Evolutionary conservation across 2,113 vertebrate species (phyloP), one percentile per base, ranked within the genome.

Genomic region (Acrocephalus arundinaceus): DNA sequence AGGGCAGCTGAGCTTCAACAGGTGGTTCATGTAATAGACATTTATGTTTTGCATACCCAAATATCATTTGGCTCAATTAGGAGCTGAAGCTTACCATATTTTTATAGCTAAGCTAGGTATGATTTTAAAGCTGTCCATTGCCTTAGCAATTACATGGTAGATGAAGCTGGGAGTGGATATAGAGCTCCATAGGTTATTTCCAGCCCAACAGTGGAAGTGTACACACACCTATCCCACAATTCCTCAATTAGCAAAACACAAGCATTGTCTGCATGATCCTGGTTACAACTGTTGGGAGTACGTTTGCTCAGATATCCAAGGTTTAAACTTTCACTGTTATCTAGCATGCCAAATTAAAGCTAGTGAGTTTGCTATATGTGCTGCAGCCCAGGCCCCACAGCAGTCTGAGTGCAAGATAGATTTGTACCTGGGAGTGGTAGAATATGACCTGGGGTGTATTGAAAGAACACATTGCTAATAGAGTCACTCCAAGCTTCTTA

Each of bases 121-220:
- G 9, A 51, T 51, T 85, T 77, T 54, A 59, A 45, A 90, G 35
- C 11, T 21, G 49, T 20, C 21, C 18, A 49, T 15, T 43, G 16
- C 8, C 24, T 63, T 30, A 33, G 13, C 19, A 62, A 45, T 79
- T 19, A 31, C 21, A 23, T 6, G 6, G 13, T 16, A 67, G n/a
- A 30, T 66, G 28, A 48, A 49, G 16, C 3, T 63, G 13, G 13
- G 13, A 51, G 21, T 31, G 45, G 20, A 27, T 37, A 28, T 7
- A 76, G 20, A 59, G 30, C 5, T 80, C 55, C 31, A 21, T 0
- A 55, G 8, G 6, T 16, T 35, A 12, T 41, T 72, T 54, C 43
- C 23, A 72, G 31, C 7, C 19, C 48, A 21, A 21, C 0, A 2
- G 2, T 8, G 8, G 13, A 58, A 54, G 18, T 0, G 2, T 20